Base-by-base conservation (phyloP, 2,113 vertebrate species). In the Lepisosteus osseus region DNA sequence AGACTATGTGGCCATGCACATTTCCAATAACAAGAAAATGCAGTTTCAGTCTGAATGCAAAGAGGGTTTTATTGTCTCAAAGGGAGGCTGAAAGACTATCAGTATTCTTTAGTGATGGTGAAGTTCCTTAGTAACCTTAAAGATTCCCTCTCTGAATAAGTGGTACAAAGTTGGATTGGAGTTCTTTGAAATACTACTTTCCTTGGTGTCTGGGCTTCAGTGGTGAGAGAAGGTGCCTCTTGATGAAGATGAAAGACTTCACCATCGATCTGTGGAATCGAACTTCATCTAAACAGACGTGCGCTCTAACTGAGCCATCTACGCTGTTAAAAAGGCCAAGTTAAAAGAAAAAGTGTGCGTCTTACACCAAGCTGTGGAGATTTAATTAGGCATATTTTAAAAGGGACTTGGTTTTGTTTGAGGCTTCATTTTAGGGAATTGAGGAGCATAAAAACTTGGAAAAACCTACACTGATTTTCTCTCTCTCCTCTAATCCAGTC, bases 241-340 rank as follows among this genome's bases (percentile, higher is more conserved):
- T 42, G 15, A 61, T 17, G 15, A 15, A 68, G 72, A 73, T 62
- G 57, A 73, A 73, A 73, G 72, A 14, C 72, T 73, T 45, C 44
- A 54, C 72, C 43, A 68, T 67, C 45, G 65, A 73, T 62, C 43
- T 29, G 4, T 7, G 65, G 57, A 68, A 61, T 61, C 65, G 47
- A 68, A 56, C 56, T 57, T 62, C 57, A 70, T 62, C 29, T 56
- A 70, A 70, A 70, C 69, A n/a, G 40, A 51, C 65, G 14, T 54
- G 12, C 57, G 14, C 54, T 68, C 65, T 67, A 42, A 68, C 29
- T 45, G 14, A 73, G 57, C 65, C 54, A 44, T 54, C 43, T 62
- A 59, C 9, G 11, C 61, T 45, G 13, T 17, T 13, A 51, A 51
- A 51, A 51, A 51, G 47, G 1, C 9, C 29, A 29, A 29, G 47